Base-by-base conservation (phyloP, 2,113 vertebrate genomes). In the Otus sunia region DNA sequence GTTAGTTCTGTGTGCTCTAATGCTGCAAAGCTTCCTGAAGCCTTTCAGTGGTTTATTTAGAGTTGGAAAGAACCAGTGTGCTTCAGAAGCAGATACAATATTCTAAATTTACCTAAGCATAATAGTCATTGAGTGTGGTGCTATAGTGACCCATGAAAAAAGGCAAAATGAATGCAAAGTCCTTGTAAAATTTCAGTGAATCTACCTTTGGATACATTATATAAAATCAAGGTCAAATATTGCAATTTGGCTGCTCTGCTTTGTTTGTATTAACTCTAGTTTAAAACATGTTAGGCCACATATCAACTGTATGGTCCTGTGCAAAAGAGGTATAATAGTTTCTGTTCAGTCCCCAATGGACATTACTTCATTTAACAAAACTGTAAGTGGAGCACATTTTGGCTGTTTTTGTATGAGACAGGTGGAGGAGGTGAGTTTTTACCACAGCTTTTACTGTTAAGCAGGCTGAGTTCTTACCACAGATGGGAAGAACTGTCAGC, bases 341-440 rank as follows among this genome's bases (percentile, higher is more conserved):
- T 79, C 85, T 91, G 56, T 78, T 86, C 19, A 18, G 45, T 88
- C 34, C 66, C 71, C 39, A 21, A 9, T n/a, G 95, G 88, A 47
- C 71, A 62, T 91, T 34, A 82, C 80, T 86, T 96, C 41, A 79
- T 71, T 78, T 66, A 66, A 93, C 45, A 75, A 86, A 91, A 88
- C 34, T 67, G 36, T 53, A 86, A 64, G 50, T 69, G 27, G 56
- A 82, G 76, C 47, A 56, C 10, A 3, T 62, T 87, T 93, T 82
- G 71, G 36, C 84, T 88, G 60, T 39, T 91, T 64, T 63, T 82
- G 37, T 66, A 16, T 22, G 49, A 88, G 52, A 50, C 80, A 91
- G 76, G 91, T 91, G 80, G 88, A 83, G 47, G 15, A 45, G 22
- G 12, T 78, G 41, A 82, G 34, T 63, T 67, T 66, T 76, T 43